A percentile compares a stretch with the other conserved stretches of the same genome.
phyloP scores from a whole-genome alignment of 2,888 invertebrate genomes.

The Strigamia transsilvanica region DNA sequence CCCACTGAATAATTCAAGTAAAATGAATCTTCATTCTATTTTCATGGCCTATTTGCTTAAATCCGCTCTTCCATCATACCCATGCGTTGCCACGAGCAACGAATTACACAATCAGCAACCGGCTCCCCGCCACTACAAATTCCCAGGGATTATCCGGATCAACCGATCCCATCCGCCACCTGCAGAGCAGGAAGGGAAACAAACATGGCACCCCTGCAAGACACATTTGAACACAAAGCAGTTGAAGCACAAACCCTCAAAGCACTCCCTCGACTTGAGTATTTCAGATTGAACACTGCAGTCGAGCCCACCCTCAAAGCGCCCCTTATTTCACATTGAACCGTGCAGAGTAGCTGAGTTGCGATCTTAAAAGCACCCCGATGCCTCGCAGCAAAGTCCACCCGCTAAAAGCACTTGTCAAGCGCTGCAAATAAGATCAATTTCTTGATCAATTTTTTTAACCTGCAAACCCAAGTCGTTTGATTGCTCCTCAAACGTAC shows the following conservation, averaged over 20 bases:
- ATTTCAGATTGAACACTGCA: slow-evolving; percentile 20
- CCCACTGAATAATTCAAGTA: slow-evolving; percentile 21
- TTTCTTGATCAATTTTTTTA: neutral
- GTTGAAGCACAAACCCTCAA: slow-evolving; percentile 26
- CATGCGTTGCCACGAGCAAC: slow-evolving; percentile 11
- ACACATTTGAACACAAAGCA: slow-evolving; percentile 21
- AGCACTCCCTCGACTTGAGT: slow-evolving; percentile 30
- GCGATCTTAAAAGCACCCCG: slow-evolving; percentile 9
- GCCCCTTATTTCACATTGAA: slow-evolving; percentile 11
- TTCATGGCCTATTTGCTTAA: slow-evolving; percentile 30
- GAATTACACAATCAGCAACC: slow-evolving; percentile 26
- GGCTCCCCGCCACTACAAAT: slow-evolving; percentile 30
- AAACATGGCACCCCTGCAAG: slow-evolving; percentile 24
- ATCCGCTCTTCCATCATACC: slow-evolving; percentile 30
- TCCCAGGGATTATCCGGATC: slow-evolving; percentile 30
- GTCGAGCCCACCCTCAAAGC: slow-evolving; percentile 30
- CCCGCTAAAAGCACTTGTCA: slow-evolving; percentile 26
- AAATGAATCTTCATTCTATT: slow-evolving; percentile 30
- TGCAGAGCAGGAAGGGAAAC: slow-evolving; percentile 26
- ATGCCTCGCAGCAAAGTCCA: slow-evolving; percentile 21
- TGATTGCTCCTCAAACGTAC: neutral
- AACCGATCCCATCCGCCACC: slow-evolving; percentile 30
- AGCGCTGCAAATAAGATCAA: slow-evolving; percentile 19
- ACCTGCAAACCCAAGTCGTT: neutral
- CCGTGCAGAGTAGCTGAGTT: neutral